phyloP scores from a whole-genome alignment of 2,888 invertebrate genomes.

The Geotrupes spiniger region DNA sequence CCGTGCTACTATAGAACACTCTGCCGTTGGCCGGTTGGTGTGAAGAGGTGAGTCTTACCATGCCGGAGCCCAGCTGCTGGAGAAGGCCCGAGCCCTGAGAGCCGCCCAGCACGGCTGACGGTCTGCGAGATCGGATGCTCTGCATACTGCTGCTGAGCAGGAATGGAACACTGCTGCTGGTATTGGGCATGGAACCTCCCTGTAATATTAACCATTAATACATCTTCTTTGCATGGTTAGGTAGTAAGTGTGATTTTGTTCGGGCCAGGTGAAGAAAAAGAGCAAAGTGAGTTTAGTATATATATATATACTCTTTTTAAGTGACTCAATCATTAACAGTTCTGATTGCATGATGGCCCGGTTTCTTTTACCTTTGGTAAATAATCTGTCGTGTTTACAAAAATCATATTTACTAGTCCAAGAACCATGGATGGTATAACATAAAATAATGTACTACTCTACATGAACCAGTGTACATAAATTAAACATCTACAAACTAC shows the following conservation, averaged over 20 bases:
- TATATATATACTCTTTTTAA: too few relatives aligned
- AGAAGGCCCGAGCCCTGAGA: constrained; percentile 70
- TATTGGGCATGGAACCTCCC: constrained; percentile 89
- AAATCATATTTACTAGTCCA: neutral
- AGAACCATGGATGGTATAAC: neutral
- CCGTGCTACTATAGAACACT: constrained; percentile 57
- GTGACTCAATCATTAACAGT: too few relatives aligned
- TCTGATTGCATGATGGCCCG: too few relatives aligned
- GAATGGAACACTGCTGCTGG: constrained; percentile 84
- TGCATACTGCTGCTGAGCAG: constrained; percentile 77
- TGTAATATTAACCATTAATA: too few relatives aligned
- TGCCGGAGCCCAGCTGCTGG: constrained; percentile 88
- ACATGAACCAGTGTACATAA: constrained; percentile 18
- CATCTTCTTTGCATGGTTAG: too few relatives aligned
- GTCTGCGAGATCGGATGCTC: constrained; percentile 72
- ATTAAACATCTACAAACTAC: constrained; percentile 16
- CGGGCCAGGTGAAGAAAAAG: too few relatives aligned
- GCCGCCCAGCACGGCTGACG: constrained; percentile 69
- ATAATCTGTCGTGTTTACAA: too few relatives aligned
- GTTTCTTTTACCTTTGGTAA: too few relatives aligned
- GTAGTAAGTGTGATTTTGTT: too few relatives aligned
- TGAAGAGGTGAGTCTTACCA: constrained; percentile 82
- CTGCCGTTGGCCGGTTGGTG: constrained; percentile 53
- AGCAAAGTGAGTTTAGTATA: too few relatives aligned
- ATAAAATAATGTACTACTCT: constrained; percentile 9